These are phyloP conservation scores for Trogon surrucura DNA, from an alignment of 2,113 vertebrate species.

Conservation along the genomic window DNA sequence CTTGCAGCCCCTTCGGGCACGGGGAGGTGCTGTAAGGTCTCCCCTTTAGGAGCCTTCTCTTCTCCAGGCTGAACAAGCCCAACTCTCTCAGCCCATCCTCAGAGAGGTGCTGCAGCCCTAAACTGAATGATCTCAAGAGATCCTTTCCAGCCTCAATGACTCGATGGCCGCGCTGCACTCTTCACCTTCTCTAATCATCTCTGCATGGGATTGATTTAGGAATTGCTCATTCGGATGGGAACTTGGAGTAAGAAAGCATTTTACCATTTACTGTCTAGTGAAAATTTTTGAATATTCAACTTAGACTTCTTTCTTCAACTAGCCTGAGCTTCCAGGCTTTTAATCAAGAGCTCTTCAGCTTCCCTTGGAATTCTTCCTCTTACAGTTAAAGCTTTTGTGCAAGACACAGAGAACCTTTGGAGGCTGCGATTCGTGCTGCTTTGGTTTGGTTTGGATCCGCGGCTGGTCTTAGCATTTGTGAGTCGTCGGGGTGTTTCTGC, in stretches of 20 bases:
- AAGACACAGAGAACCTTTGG: neutral
- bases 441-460: neutral
- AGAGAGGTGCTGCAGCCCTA: too few species aligned
- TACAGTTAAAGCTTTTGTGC: neutral
- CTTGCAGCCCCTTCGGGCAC: too few species aligned
- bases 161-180: neutral
- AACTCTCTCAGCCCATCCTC: too few species aligned
- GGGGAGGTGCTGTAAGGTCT: too few species aligned
- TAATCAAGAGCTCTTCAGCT: neutral
- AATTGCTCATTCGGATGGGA: neutral
- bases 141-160: neutral
- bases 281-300: neutral
- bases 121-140: neutral
- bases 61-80: too few species aligned
- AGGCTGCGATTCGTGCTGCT: neutral
- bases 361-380: neutral
- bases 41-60: too few species aligned
- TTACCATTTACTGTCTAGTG: neutral
- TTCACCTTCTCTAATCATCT: neutral
- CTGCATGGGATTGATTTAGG: neutral
- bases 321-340: neutral
- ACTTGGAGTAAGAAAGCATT: neutral
- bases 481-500: neutral
- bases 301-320: neutral
- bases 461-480: neutral